phyloP scores from a whole-genome alignment of 2,113 vertebrate species.

The Rhinogobius similis region DNA sequence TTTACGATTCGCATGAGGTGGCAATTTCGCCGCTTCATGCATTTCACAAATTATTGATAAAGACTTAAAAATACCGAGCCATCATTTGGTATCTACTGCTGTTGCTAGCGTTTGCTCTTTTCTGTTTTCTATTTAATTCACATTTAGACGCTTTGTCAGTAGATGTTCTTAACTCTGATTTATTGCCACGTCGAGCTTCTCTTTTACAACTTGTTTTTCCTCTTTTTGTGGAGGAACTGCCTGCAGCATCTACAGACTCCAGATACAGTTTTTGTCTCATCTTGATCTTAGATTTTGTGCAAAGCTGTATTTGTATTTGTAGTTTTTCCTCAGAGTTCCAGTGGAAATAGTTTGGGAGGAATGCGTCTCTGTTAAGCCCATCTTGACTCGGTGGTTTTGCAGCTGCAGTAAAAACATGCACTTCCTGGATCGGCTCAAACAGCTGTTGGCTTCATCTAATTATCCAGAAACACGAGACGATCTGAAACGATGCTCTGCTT shows the following conservation, averaged over 20 bases:
- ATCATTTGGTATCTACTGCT: not conserved
- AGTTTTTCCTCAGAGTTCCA: no score
- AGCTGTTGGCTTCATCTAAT: conserved; percentile 64
- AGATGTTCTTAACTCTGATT: conserved; percentile 13
- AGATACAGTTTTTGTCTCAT: not conserved
- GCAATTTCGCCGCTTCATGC: not conserved
- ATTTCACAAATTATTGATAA: no score
- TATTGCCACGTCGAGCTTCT: conserved; percentile 28
- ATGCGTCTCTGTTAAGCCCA: conserved; percentile 35
- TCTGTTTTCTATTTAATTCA: not conserved
- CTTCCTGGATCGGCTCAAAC: conserved; percentile 51
- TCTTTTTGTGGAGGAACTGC: conserved; percentile 54
- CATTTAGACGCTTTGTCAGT: conserved; percentile 8
- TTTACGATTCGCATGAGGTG: no score
- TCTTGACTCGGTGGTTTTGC: conserved; percentile 41
- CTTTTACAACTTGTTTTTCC: conserved; percentile 51
- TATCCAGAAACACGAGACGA: conserved; percentile 26
- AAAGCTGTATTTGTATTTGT: not conserved
- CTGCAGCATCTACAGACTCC: not conserved
- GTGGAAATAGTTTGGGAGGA: conserved; percentile 47
- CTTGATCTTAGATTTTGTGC: conserved; percentile 19
- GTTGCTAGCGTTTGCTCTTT: not conserved
- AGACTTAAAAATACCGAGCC: not conserved
- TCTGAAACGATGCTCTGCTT: not conserved
- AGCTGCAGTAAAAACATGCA: conserved; percentile 40